These are phyloP conservation scores for Parasteatoda lunata DNA, from an alignment of 2,888 invertebrate species.

Conservation along the genomic window DNA sequence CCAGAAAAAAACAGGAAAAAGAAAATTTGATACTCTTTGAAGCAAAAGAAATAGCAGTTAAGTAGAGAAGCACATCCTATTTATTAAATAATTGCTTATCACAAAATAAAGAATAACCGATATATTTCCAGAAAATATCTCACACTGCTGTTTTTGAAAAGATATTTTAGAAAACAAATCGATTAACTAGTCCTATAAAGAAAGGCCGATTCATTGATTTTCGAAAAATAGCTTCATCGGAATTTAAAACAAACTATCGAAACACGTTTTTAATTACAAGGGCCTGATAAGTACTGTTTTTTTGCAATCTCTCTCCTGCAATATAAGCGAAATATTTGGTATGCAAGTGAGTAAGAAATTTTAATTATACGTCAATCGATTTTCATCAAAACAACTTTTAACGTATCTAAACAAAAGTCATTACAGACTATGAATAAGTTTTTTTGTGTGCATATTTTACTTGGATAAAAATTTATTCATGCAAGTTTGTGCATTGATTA, in stretches of 20 bases:
- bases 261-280: constrained; percentile 47
- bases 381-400: constrained; percentile 35
- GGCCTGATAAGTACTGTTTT: constrained; percentile 5
- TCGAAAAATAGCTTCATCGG: constrained; percentile 6
- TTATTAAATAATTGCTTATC: too few species aligned
- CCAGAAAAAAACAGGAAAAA: too few species aligned
- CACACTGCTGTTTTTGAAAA: too few species aligned
- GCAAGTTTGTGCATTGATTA: constrained; percentile 34
- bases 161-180: not conserved
- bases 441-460: constrained; percentile 3
- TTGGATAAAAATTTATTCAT: constrained; percentile 7
- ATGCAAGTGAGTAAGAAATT: constrained; percentile 9
- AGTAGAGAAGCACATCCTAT: too few species aligned
- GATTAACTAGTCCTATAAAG: constrained; percentile 27
- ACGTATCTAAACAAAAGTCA: constrained; percentile 59
- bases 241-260: constrained; percentile 57
- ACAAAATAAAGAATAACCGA: too few species aligned
- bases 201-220: constrained; percentile 10
- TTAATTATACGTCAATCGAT: constrained; percentile 53
- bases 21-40: too few species aligned
- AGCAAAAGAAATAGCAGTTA: too few species aligned
- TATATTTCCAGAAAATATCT: too few species aligned
- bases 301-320: not conserved
- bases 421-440: constrained; percentile 30
- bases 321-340: not conserved